A percentile compares a stretch with the other conserved stretches of the same genome.
phyloP scores from a whole-genome alignment of 2,113 vertebrate genomes.

The Paramormyrops kingsleyae region DNA sequence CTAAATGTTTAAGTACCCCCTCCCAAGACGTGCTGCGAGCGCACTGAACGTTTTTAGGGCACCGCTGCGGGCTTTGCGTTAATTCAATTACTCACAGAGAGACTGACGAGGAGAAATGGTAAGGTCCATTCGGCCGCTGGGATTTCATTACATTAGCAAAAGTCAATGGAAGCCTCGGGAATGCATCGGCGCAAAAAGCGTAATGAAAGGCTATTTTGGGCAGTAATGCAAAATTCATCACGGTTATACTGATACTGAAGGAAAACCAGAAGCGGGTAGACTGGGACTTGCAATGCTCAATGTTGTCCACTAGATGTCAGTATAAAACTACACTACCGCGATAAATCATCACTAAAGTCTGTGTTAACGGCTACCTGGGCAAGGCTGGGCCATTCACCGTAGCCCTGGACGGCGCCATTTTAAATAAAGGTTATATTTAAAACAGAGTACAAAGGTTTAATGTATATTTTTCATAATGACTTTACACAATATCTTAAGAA shows the following conservation, averaged over 20 bases:
- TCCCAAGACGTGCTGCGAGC: not conserved
- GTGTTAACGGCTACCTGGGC: not conserved
- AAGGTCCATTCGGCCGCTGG: not conserved
- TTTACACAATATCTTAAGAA: not conserved
- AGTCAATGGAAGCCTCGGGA: not conserved
- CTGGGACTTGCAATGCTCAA: not conserved
- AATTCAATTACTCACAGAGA: not conserved
- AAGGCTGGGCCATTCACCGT: not conserved
- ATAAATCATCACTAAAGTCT: not conserved
- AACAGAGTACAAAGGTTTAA: not conserved
- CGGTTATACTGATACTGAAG: not conserved
- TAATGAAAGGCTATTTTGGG: not conserved
- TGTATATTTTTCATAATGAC: not conserved
- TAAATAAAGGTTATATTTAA: not conserved
- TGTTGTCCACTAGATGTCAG: not conserved
- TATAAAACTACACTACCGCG: not conserved
- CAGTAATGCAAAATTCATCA: not conserved
- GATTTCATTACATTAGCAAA: not conserved
- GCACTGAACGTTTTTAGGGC: not conserved
- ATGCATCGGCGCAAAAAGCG: not conserved
- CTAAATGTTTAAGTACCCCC: not conserved
- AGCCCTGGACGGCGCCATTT: not conserved
- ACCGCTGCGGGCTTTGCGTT: not conserved
- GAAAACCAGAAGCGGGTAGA: not conserved
- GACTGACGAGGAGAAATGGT: not conserved